Conservation (phyloP, 1,140 invertebrate species). For the Drosophila quadrilineata region DNA sequence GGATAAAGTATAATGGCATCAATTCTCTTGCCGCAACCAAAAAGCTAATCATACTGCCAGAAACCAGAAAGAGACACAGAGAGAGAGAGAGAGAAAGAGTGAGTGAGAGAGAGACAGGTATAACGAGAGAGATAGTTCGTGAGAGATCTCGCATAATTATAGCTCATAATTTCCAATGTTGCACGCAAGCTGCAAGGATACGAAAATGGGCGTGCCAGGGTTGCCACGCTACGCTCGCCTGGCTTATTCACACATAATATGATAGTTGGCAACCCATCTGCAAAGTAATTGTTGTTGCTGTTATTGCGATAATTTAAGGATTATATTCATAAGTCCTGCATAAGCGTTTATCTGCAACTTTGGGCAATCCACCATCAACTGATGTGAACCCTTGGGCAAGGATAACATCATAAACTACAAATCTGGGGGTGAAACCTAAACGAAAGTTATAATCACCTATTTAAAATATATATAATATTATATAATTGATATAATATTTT, state of each 20-base stretch:
- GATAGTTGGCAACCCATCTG: constrained; percentile 56
- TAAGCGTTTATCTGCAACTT: constrained; percentile 56
- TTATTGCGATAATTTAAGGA: constrained; percentile 75
- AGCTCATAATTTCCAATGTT: constrained; percentile 56
- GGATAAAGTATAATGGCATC: constrained; percentile 51
- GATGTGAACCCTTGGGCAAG: constrained; percentile 13
- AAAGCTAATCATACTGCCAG: constrained; percentile 71
- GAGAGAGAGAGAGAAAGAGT: not conserved
- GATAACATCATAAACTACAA: too few species aligned
- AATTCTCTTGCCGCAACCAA: constrained; percentile 51
- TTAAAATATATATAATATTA: too few species aligned
- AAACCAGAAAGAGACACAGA: constrained; percentile 14
- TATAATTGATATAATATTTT: too few species aligned
- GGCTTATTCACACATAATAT: constrained; percentile 69
- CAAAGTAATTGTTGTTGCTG: constrained; percentile 38
- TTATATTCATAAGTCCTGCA: constrained; percentile 73
- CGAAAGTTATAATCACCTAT: too few species aligned
- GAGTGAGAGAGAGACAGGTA: not conserved
- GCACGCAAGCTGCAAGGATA: constrained; percentile 16
- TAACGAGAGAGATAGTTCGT: not conserved
- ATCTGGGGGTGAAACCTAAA: too few species aligned
- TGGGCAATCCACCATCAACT: constrained; percentile 24
- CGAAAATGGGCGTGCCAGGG: constrained; percentile 12
- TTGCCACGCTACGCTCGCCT: not conserved
- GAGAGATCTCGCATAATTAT: constrained; percentile 54